Evolutionary conservation across 2,888 invertebrate genomes (phyloP).

Genomic region (Plemyria rubiginata): DNA sequence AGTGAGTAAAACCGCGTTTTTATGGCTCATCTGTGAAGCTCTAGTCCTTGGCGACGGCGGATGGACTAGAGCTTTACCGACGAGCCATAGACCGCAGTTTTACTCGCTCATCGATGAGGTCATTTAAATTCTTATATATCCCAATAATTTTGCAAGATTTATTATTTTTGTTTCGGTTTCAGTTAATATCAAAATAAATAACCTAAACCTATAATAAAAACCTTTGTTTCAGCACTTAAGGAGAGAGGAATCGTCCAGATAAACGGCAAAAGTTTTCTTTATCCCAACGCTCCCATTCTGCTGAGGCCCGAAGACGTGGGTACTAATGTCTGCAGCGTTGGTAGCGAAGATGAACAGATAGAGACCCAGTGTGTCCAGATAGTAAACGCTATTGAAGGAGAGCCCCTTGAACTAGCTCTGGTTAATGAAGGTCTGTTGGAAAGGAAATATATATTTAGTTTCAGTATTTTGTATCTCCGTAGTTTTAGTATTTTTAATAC

Average conservation of each 20-base stretch:
- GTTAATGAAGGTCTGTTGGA: slow-evolving; percentile 84
- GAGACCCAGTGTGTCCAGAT: slow-evolving; percentile 84
- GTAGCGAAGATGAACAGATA: slow-evolving; percentile 58
- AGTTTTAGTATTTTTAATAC: no score
- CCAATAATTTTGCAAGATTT: no score
- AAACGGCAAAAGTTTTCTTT: slow-evolving; percentile 85
- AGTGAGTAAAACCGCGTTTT: no score
- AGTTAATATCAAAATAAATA: no score
- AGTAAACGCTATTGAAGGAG: slow-evolving; percentile 74
- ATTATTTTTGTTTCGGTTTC: no score
- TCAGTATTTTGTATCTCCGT: not conserved
- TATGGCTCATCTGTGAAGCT: no score
- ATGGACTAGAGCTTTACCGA: no score
- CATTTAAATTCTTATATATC: no score
- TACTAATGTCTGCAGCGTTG: slow-evolving; percentile 67
- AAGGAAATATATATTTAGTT: not conserved
- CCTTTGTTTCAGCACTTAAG: slow-evolving; percentile 56
- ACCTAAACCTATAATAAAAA: no score
- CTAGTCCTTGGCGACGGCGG: no score
- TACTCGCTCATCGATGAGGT: no score
- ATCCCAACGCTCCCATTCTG: slow-evolving; percentile 85
- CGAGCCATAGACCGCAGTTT: no score
- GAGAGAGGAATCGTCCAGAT: slow-evolving; percentile 79
- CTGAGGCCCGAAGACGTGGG: slow-evolving; percentile 76
- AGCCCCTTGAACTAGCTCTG: slow-evolving; percentile 84